Base-by-base conservation (phyloP, 1,140 invertebrate genomes). In the Sycophila sp. region DNA sequence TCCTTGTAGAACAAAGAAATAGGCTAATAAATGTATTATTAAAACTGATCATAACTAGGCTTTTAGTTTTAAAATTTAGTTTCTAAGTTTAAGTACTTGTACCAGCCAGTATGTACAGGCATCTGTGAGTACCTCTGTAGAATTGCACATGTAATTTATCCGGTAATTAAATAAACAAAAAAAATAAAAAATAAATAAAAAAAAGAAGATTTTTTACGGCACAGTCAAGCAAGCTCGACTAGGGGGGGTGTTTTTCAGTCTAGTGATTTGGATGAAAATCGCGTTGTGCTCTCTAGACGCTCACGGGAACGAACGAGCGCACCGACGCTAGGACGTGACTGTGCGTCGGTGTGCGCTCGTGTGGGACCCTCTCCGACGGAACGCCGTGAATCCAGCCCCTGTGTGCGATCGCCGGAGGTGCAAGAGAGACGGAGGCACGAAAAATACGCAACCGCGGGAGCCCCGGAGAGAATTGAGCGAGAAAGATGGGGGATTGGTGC, bases 221-320 rank as follows among this genome's bases (percentile, higher is more conserved):
- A n/a, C n/a, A n/a, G n/a, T n/a, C n/a, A n/a, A n/a, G 30, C 24
- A n/a, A 34, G 30, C 17, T 22, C 30, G 24, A 19, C 11, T n/a
- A 3, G 5, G n/a, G 22, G 30, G 10, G 22, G 45, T 60, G 53
- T 69, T 69, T 60, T 69, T 69, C 56, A 69, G 34, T 69, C 42
- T 38, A 60, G 56, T 69, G 66, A 69, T 60, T 69, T 69, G 42
- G 45, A 69, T 69, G 66, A 60, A 69, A 60, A 60, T 69, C 45
- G 55, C 30, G 34, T 49, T 51, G 60, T 63, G 40, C 47, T 64
- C 32, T 63, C 51, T 51, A 63, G 60, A 34, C 47, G 17, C 22
- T 22, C 30, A 36, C 24, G 40, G 30, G 8, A 40, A 42, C 38
- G 24, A 4, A n/a, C 1, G 28, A 24, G 22, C 19, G 55, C 40